Evolutionary conservation across 2,888 invertebrate genomes (phyloP), one percentile per base, ranked within the genome.

Genomic region (Tipula lateralis): DNA sequence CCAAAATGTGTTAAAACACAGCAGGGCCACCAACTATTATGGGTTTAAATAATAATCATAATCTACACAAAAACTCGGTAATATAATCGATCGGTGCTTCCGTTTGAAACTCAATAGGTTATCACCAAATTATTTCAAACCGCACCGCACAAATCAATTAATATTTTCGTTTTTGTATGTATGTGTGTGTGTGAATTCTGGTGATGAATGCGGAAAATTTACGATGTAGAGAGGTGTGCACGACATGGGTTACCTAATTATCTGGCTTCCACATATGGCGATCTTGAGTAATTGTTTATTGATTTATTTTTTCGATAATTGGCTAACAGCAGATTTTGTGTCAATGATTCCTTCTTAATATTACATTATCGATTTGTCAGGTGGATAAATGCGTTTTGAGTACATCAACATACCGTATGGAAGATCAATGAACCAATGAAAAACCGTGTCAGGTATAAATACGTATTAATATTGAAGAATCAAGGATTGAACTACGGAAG

Each of bases 31-130:
- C 32, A 66, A 82, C 82, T 82, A 82, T 82, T 82, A 82, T 82
- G 82, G 82, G 29, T n/a, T 30, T 29, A 3, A 30, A 82, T 13
- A 82, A 30, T 16, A 13, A 30, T 3, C 29, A 30, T 30, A 82
- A 82, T 16, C 13, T 30, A n/a, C n/a, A 82, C 82, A 80, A 3
- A 80, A 32, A 30, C 7, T 82, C 32, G n/a, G 82, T 82, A 82
- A 30, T 82, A 82, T 82, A 82, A 82, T 82, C 82, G 32, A 82
- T 82, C 32, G 30, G n/a, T 30, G 82, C 82, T 82, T 82, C 82
- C 82, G 82, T 82, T 82, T 29, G 82, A 82, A 82, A 82, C 82
- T 82, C 82, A 82, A 82, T 82, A 82, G 82, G 82, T 82, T 82
- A 82, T 82, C 82, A 82, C 66, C 66, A 66, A 66, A 66, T 66